Conservation (phyloP, 2,888 invertebrate species). For the Anticlea derivata region DNA sequence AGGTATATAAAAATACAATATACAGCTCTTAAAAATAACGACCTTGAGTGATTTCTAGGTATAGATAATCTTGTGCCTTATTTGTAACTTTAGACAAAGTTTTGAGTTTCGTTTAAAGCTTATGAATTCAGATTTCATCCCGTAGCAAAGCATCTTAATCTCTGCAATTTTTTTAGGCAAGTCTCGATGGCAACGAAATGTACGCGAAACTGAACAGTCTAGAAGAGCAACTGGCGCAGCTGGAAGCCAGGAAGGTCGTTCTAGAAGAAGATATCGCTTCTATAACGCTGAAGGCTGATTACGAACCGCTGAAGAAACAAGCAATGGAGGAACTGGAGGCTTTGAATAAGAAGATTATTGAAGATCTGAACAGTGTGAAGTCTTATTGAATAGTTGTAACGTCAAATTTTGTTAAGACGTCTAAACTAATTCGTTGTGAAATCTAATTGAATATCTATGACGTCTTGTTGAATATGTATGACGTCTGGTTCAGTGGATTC, state of each 20-base stretch:
- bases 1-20: conserved; percentile 55
- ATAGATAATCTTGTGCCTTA: too few relatives aligned
- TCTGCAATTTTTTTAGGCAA: conserved; percentile 62
- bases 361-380: conserved; percentile 65
- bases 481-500: too few relatives aligned
- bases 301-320: conserved; percentile 84
- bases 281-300: conserved; percentile 87
- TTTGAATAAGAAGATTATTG: conserved; percentile 83
- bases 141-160: too few relatives aligned
- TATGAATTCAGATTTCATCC: too few relatives aligned
- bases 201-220: conserved; percentile 86
- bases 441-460: conserved; percentile 44
- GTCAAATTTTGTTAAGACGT: not conserved
- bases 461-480: not conserved
- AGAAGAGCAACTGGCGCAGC: conserved; percentile 87
- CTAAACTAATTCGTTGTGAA: conserved; percentile 46
- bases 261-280: conserved; percentile 87
- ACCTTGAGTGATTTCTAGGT: too few relatives aligned
- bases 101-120: too few relatives aligned
- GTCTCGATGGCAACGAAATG: conserved; percentile 88
- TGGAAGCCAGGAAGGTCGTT: conserved; percentile 87
- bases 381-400: conserved; percentile 48
- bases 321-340: conserved; percentile 81
- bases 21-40: too few relatives aligned
- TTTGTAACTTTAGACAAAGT: too few relatives aligned